Base-by-base conservation (phyloP, 2,888 invertebrate genomes). In the Drosophila incognita region DNA sequence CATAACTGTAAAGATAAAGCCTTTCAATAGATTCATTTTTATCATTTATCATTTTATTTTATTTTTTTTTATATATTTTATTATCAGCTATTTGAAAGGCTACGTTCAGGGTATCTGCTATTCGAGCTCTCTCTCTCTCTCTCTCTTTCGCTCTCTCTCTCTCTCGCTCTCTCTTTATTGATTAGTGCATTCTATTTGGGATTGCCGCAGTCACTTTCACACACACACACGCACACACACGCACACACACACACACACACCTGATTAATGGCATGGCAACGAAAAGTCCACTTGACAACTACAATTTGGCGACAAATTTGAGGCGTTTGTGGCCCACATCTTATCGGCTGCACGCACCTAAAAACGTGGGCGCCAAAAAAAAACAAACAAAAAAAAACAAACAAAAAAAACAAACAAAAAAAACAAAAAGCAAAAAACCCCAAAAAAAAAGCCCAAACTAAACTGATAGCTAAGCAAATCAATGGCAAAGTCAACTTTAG, bases 181-280 rank as follows among this genome's bases (percentile, higher is more conserved):
- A 8, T 4, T 8, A 4, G 46, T 46, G 46, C 15, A 24, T 15
- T 59, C 11, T 18, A 33, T 33, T 36, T 29, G 74, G 77, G 77
- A 79, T 74, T 61, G 75, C 69, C 69, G 64, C 33, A 51, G 42
- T 46, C 36, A 13, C 42, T 21, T 46, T 21, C 59, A 21, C 57
- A 36, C 21, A 21, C 21, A 21, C 59, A 21, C 57, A 36, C 42
- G 3, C 59, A 18, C 57, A 36, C 42, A 5, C 21, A 21, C 21
- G 1, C 35, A 4, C 27, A 21, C 18, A 8, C 36, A 18, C 35
- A 36, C 49, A 5, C 29, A 18, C 31, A 15, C 48, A 33, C 49
- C 66, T 74, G 77, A 78, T 78, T 79, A 78, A 61, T 42, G 36
- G 62, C 79, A n/a, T 72, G 56, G 51, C 38, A 76, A 77, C 71